Percentiles rank a stretch among this genome's conserved stretches.
Evolutionary conservation across 2,113 vertebrate species (phyloP).

Genomic region (Atherinomorus stipes): DNA sequence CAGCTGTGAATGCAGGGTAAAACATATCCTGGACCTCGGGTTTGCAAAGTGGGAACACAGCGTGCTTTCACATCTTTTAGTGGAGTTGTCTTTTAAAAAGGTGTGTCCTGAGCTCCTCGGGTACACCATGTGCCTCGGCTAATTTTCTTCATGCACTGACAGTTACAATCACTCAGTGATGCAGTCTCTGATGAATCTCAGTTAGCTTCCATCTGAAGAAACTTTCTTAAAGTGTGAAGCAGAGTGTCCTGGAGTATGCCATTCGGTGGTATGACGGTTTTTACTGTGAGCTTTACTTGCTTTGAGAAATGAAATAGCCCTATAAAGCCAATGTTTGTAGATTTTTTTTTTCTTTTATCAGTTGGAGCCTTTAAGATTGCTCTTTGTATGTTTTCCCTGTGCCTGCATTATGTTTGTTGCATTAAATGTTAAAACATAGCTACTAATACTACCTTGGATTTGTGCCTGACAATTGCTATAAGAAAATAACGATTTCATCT

Average conservation of each 20-base stretch:
- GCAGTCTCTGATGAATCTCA: slow-evolving; percentile 22
- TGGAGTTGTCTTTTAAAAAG: slow-evolving; percentile 18
- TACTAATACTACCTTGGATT: not conserved
- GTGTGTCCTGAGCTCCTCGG: slow-evolving; percentile 10
- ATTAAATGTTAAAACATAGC: not conserved
- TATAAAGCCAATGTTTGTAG: too few relatives aligned
- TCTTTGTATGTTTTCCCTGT: not conserved
- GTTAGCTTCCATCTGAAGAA: slow-evolving; percentile 19
- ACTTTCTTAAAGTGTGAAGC: not conserved
- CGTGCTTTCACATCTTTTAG: slow-evolving; percentile 49
- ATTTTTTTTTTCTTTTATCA: too few relatives aligned
- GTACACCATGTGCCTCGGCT: slow-evolving; percentile 44
- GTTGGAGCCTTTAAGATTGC: not conserved
- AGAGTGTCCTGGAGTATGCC: not conserved
- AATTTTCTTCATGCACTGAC: slow-evolving; percentile 22
- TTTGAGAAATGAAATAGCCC: not conserved
- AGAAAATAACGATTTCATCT: not conserved
- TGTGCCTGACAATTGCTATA: not conserved
- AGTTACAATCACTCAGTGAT: slow-evolving; percentile 12
- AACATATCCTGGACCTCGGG: slow-evolving; percentile 47
- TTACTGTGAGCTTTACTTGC: too few relatives aligned
- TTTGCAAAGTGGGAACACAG: slow-evolving; percentile 51
- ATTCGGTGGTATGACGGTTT: not conserved
- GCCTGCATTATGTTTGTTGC: not conserved
- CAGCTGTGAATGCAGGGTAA: slow-evolving; percentile 14